These are phyloP conservation scores for Nomia melanderi DNA, from an alignment of 1,140 invertebrate genomes.

Conservation along the genomic window DNA sequence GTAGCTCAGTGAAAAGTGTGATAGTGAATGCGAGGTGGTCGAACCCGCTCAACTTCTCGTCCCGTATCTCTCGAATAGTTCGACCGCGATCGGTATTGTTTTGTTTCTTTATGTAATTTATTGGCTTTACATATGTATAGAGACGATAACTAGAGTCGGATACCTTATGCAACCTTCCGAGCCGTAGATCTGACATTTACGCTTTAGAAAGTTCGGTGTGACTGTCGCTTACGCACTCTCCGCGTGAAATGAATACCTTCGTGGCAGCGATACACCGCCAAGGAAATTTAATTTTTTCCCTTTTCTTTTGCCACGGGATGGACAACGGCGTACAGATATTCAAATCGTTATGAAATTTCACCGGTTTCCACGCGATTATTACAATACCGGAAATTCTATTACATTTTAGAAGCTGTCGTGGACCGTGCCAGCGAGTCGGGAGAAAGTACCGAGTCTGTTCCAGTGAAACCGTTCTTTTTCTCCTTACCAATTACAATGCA, in stretches of 20 bases:
- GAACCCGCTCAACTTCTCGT: conserved; percentile 38
- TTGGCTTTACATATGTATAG: neutral
- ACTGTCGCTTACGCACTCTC: conserved; percentile 64
- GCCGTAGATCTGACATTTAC: conserved; percentile 77
- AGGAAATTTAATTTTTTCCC: too few species aligned
- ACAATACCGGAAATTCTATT: conserved; percentile 30
- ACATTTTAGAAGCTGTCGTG: conserved; percentile 18
- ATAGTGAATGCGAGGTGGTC: conserved; percentile 16
- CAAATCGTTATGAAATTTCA: conserved; percentile 36
- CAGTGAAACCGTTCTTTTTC: conserved; percentile 41
- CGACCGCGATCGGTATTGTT: conserved; percentile 52
- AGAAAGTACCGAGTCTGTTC: conserved; percentile 41
- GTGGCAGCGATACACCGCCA: neutral
- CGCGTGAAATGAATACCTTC: conserved; percentile 22
- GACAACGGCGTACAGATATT: conserved; percentile 6
- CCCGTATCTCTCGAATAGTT: conserved; percentile 7
- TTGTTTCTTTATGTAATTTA: conserved; percentile 66
- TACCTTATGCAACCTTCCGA: conserved; percentile 67
- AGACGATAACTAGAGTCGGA: conserved; percentile 39
- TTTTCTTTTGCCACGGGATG: conserved; percentile 9
- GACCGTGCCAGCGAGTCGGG: conserved; percentile 5
- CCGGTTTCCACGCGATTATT: conserved; percentile 33
- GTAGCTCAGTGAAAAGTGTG: neutral
- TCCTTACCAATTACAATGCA: conserved; percentile 17
- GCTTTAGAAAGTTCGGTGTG: conserved; percentile 76